Base-by-base conservation (phyloP, 1,140 invertebrate genomes). In the Scaptodrosophila lebanonensis region DNA sequence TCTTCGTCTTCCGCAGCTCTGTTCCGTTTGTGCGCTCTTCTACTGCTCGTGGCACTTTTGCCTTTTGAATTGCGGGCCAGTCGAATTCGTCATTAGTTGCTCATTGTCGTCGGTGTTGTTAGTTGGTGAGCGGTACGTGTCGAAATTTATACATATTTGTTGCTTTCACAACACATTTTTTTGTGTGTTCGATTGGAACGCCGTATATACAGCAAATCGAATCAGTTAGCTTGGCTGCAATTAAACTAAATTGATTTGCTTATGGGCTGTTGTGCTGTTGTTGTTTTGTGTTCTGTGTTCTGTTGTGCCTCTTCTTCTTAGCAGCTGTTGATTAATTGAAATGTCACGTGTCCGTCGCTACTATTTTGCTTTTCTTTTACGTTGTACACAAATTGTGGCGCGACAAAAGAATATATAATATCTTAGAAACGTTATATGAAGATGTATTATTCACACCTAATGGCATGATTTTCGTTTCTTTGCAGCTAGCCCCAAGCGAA, bases 281-380 rank as follows among this genome's bases (percentile, higher is more conserved):
- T 25, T 25, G 22, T 3, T 25, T 25, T 25, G 8, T 25, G 3
- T 25, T 4, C 8, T 25, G 22, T 25, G n/a, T n/a, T n/a, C n/a
- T n/a, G n/a, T n/a, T n/a, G n/a, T n/a, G n/a, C n/a, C n/a, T n/a
- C n/a, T n/a, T n/a, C n/a, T n/a, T n/a, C n/a, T n/a, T n/a, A n/a
- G 30, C 30, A 58, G 40, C 50, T 39, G 18, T 11, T 12, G 22
- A 44, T 53, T 18, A 60, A 53, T 35, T 32, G 15, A 61, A 54
- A 61, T 54, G 35, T 61, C 50, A 60, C 57, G 57, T 53, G 57
- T 40, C 27, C 5, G 9, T 29, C n/a, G n/a, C n/a, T n/a, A n/a
- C n/a, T n/a, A n/a, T n/a, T n/a, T n/a, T n/a, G 22, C n/a, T 32
- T 29, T 1, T 9, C 32, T 18, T 27, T 13, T 43, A 8, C 3